These are phyloP conservation scores for Phataginus tetradactyla DNA, from an alignment of 2,797 vertebrate species.

Conservation along the genomic window DNA sequence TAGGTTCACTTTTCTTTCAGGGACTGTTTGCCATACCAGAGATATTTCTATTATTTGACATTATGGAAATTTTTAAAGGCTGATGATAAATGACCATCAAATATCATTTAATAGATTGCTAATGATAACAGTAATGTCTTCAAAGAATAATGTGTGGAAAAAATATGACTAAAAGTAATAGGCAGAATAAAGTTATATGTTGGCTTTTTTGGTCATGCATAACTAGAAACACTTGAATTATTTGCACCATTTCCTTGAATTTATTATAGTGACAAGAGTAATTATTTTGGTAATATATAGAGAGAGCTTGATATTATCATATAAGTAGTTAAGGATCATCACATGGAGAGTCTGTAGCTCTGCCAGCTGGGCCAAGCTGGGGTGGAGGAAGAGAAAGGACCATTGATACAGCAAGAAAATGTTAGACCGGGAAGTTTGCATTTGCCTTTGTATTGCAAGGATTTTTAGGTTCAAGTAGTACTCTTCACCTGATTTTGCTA, in stretches of 20 bases:
- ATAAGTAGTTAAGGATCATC: not conserved
- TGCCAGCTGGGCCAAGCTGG: not conserved
- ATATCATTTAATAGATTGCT: slow-evolving; percentile 10
- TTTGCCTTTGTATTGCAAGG: not conserved
- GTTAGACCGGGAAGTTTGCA: not conserved
- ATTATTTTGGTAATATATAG: not conserved
- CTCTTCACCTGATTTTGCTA: not conserved
- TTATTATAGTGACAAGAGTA: not conserved
- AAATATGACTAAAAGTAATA: slow-evolving; percentile 23
- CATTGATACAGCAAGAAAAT: not conserved
- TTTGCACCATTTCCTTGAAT: not conserved
- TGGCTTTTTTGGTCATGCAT: not conserved
- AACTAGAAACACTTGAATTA: not conserved
- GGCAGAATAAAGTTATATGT: not conserved
- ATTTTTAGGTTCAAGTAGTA: not conserved
- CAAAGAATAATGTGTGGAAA: not conserved
- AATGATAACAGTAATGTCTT: not conserved
- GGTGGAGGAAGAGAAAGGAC: not conserved
- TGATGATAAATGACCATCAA: not conserved
- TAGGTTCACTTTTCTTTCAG: slow-evolving; percentile 43
- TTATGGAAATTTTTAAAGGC: slow-evolving; percentile 22
- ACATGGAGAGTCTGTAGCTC: not conserved
- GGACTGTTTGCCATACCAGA: not conserved
- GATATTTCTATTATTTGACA: slow-evolving; percentile 53
- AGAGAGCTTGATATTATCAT: not conserved